phyloP scores from a whole-genome alignment of 2,797 vertebrate genomes.

The Myotis daubentonii region DNA sequence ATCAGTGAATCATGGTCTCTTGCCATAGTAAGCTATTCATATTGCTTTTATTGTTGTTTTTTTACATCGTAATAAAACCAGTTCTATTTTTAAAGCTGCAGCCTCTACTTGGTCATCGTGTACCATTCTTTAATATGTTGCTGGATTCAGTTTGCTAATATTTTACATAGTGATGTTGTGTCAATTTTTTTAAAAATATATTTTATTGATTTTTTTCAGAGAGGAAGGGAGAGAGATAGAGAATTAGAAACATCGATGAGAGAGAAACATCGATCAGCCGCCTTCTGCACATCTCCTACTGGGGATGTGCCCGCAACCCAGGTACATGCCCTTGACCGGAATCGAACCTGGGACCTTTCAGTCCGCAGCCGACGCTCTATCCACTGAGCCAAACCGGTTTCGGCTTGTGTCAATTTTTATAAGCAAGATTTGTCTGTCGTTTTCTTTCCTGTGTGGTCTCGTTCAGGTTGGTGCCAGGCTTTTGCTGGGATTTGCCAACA shows the following conservation, averaged over 20 bases:
- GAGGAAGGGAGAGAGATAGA: too few relatives aligned
- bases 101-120: not conserved
- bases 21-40: not conserved
- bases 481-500: not conserved
- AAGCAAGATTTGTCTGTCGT: not conserved
- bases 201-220: too few relatives aligned
- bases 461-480: not conserved
- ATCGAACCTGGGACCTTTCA: too few relatives aligned
- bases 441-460: not conserved
- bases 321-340: too few relatives aligned
- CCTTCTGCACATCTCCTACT: too few relatives aligned
- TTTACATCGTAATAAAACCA: not conserved
- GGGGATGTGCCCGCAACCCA: too few relatives aligned
- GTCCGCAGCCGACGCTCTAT: too few relatives aligned
- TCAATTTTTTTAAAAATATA: too few relatives aligned
- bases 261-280: too few relatives aligned
- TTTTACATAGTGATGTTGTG: not conserved
- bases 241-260: too few relatives aligned
- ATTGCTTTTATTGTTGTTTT: not conserved
- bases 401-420: not conserved
- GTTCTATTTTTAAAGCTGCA: not conserved
- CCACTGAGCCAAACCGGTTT: too few relatives aligned
- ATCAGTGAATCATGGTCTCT: not conserved
- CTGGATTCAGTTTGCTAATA: not conserved
- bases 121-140: not conserved